Evolutionary conservation across 2,797 vertebrate species (phyloP).

Genomic region (Thamnophis elegans): DNA sequence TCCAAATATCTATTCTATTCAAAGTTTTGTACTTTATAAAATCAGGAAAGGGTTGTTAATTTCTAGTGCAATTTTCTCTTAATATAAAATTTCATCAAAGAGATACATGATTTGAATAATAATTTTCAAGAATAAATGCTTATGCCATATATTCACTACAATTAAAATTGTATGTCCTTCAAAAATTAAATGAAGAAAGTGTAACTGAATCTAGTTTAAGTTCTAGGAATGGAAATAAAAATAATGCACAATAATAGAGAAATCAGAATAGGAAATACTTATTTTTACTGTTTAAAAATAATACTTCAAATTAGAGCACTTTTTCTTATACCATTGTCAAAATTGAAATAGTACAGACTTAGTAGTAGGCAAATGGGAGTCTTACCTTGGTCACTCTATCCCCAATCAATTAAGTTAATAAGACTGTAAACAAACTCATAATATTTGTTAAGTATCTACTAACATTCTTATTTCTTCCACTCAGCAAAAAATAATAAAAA

Average conservation of each 20-base stretch:
- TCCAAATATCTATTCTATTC: background rate
- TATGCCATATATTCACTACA: background rate
- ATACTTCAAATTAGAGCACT: background rate
- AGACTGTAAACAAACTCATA: background rate
- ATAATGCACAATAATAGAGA: background rate
- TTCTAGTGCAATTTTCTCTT: background rate
- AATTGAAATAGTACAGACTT: background rate
- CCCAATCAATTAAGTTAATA: background rate
- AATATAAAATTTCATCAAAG: background rate
- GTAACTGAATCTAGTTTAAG: background rate
- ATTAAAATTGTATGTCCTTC: background rate
- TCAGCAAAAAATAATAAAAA: background rate
- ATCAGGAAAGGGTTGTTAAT: background rate
- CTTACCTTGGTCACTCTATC: background rate
- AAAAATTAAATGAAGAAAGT: background rate
- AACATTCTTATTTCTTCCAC: background rate
- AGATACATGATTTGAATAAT: background rate
- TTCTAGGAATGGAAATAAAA: background rate
- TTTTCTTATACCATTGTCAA: background rate
- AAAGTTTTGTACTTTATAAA: background rate
- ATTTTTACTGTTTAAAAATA: background rate
- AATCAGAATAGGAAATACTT: background rate
- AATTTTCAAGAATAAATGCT: background rate
- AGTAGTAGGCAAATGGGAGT: background rate
- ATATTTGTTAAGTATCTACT: background rate